Conservation (phyloP, 1,140 invertebrate genomes). For the Panagrolaimus sp. region DNA sequence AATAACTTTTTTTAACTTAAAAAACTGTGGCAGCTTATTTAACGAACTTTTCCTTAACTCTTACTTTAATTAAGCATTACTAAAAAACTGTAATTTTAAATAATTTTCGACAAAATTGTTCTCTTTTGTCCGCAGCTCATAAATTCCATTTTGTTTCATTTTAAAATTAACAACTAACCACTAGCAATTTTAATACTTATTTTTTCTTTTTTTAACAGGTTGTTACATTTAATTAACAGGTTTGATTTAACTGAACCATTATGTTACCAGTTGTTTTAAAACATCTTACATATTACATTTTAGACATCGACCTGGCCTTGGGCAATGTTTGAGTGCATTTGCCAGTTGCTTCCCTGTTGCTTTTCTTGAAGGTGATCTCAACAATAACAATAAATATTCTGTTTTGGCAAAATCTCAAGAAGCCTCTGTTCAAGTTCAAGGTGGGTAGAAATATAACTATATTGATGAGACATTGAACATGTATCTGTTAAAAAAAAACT, state of each 20-base stretch:
- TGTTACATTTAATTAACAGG: neutral
- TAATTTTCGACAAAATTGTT: too few relatives aligned
- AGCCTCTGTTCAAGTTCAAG: constrained; percentile 91
- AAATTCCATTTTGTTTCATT: too few relatives aligned
- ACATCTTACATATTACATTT: constrained; percentile 5
- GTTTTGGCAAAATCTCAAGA: constrained; percentile 86
- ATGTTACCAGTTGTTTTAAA: neutral
- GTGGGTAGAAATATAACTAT: too few relatives aligned
- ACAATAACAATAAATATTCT: constrained; percentile 93
- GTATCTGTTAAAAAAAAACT: too few relatives aligned
- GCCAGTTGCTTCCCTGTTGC: constrained; percentile 97
- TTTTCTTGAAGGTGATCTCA: constrained; percentile 90
- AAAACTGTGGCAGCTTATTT: too few relatives aligned
- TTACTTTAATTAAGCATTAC: too few relatives aligned
- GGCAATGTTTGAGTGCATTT: constrained; percentile 91
- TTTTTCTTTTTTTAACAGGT: neutral
- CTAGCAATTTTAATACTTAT: constrained; percentile 1
- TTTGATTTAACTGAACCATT: neutral
- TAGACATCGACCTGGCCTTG: constrained; percentile 77
- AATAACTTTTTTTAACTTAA: too few relatives aligned
- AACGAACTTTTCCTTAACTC: too few relatives aligned
- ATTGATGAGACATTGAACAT: too few relatives aligned
- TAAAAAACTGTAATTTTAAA: too few relatives aligned
- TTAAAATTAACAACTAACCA: neutral
- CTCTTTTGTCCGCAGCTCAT: too few relatives aligned